Evolutionary conservation across 2,113 vertebrate genomes (phyloP).

Genomic region (Odocoileus hemionus): DNA sequence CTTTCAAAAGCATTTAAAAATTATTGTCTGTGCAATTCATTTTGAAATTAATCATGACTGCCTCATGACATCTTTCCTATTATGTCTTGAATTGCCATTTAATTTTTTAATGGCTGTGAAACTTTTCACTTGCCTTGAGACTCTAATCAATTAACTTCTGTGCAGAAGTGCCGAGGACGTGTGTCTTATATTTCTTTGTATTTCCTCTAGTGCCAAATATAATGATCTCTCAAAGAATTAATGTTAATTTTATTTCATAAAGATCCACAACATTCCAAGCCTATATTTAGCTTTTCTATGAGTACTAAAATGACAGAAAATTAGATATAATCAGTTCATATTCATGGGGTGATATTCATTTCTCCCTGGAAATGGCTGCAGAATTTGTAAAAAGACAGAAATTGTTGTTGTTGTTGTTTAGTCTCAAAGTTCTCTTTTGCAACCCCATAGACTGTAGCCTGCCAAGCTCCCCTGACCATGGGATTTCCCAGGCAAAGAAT

Average conservation of each 20-base stretch:
- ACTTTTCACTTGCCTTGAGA: conserved; percentile 17
- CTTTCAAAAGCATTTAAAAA: conserved; percentile 5
- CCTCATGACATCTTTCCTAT: conserved; percentile 31
- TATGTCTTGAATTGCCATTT: conserved; percentile 23
- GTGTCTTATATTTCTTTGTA: background rate
- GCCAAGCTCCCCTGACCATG: background rate
- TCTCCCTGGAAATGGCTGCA: conserved; percentile 2
- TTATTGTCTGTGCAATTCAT: conserved; percentile 18
- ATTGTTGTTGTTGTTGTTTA: background rate
- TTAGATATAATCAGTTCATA: background rate
- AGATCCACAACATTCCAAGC: background rate
- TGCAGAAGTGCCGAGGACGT: background rate
- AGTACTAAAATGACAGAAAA: background rate
- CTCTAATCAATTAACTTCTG: conserved; percentile 10
- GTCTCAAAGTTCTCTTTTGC: background rate
- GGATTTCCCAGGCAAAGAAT: background rate
- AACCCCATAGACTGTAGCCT: background rate
- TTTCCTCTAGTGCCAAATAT: background rate
- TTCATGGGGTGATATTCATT: conserved; percentile 20
- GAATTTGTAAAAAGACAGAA: background rate
- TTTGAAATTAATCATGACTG: conserved; percentile 43
- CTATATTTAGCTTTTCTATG: background rate
- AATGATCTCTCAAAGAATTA: background rate
- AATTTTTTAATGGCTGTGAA: conserved; percentile 46
- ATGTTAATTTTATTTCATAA: conserved; percentile 5